These are phyloP conservation scores for Tamias sibiricus DNA, from an alignment of 2,113 vertebrate genomes.

Conservation along the genomic window DNA sequence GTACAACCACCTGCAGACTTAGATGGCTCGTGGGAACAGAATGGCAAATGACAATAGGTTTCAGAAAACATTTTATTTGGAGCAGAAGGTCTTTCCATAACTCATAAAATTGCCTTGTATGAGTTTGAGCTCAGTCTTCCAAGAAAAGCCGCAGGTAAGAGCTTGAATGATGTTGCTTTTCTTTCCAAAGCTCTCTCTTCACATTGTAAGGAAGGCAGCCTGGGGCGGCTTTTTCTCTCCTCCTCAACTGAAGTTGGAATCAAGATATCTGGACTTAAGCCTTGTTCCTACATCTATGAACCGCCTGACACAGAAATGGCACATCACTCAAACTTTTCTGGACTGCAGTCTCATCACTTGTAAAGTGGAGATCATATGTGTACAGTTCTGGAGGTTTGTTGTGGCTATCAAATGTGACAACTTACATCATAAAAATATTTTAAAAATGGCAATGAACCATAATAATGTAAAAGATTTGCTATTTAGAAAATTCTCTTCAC, in stretches of 20 bases:
- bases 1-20: not conserved
- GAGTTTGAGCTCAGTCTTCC: not conserved
- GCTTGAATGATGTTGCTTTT: conserved; percentile 4
- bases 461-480: not conserved
- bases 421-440: not conserved
- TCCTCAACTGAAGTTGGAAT: not conserved
- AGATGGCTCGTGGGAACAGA: not conserved
- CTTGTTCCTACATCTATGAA: not conserved
- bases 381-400: not conserved
- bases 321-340: not conserved
- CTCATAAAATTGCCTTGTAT: not conserved
- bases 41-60: not conserved
- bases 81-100: not conserved
- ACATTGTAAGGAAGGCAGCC: not conserved
- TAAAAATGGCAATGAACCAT: not conserved
- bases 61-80: conserved; percentile 35
- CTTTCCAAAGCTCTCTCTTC: conserved; percentile 46
- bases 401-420: not conserved
- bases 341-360: not conserved
- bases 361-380: not conserved
- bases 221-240: not conserved
- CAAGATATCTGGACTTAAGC: not conserved
- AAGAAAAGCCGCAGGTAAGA: conserved; percentile 19
- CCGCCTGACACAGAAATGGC: not conserved
- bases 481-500: not conserved